phyloP scores from a whole-genome alignment of 1,140 invertebrate species.

The Trichogramma pretiosum region DNA sequence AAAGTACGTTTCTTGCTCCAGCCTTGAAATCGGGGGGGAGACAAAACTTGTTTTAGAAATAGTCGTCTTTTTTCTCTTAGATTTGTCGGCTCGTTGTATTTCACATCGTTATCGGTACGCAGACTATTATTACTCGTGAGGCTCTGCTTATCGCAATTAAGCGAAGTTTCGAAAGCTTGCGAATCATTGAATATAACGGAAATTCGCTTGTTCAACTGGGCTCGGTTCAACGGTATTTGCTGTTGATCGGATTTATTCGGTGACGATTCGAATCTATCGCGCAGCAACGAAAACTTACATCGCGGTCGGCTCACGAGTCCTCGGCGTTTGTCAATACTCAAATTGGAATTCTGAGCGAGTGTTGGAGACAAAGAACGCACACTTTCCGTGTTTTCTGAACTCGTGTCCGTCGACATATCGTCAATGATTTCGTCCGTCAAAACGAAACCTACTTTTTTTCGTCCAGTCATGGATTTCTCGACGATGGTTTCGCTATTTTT shows the following conservation, averaged over 20 bases:
- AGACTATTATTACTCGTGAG: slow-evolving; percentile 9
- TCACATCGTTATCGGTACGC: slow-evolving; percentile 14
- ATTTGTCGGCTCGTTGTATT: slow-evolving; percentile 25
- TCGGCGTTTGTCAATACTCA: slow-evolving; percentile 32
- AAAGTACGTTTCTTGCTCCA: slow-evolving; percentile 35
- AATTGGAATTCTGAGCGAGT: neutral
- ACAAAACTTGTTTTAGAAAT: slow-evolving; percentile 53
- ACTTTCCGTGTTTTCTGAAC: neutral
- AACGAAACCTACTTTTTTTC: slow-evolving; percentile 11
- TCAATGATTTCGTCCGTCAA: slow-evolving; percentile 3
- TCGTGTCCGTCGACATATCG: neutral
- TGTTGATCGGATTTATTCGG: no score
- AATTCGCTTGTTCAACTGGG: slow-evolving; percentile 36
- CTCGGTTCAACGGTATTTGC: no score
- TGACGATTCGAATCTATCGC: slow-evolving; percentile 53
- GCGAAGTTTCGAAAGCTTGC: slow-evolving; percentile 27
- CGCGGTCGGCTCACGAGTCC: slow-evolving; percentile 42
- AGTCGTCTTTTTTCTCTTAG: slow-evolving; percentile 48
- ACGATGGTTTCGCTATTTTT: no score
- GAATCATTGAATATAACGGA: slow-evolving; percentile 30
- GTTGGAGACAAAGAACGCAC: no score
- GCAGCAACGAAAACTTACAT: slow-evolving; percentile 52
- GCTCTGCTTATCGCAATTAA: slow-evolving; percentile 32
- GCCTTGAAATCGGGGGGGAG: slow-evolving; percentile 49
- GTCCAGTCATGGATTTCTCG: no score